Base-by-base conservation (phyloP, 2,113 vertebrate genomes). In the Pongo pygmaeus region DNA sequence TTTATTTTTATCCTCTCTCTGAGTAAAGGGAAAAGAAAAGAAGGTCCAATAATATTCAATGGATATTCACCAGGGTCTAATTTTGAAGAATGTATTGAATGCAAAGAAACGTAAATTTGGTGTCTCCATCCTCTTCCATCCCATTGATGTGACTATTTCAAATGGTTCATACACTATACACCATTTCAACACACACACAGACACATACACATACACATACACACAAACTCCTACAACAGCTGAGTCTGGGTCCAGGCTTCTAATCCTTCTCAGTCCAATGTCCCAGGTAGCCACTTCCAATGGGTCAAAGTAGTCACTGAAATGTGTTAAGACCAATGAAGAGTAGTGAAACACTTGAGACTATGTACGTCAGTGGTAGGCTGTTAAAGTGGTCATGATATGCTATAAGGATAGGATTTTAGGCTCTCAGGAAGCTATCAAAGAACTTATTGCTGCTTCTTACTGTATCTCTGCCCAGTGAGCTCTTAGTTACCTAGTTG, bases 161-260 rank as follows among this genome's bases (percentile, higher is more conserved):
- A 84, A 35, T 69, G 17, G 30, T 55, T 80, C 27, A 38, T 35
- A 20, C 0, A 46, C 12, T 20, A 9, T 18, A 9, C 27, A 50
- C 5, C 5, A 2, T 67, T 70, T 96, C 6, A 25, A 43, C 20
- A 94, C 8, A 48, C 6, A 72, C 8, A 70, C 30, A 23, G 30
- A 46, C 20, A 52, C 20, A 43, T 27, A 32, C 70, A 79, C 38
- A 70, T 20, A 72, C 16, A 70, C 17, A 27, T n/a, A 70, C 30
- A 38, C 52, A 5, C 25, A 2, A 18, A 13, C 8, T 0, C 4
- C 8, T 77, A 22, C 9, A 9, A 9, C 2, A 32, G 4, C 14
- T n/a, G 38, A 75, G 16, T 69, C n/a, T 27, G 14, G 35, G 20
- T 74, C 72, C 23, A 84, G 27, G 7, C 14, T 94, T 86, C 30